These are phyloP conservation scores for Bubalus kerabau DNA, from an alignment of 2,113 vertebrate species.

Conservation along the genomic window DNA sequence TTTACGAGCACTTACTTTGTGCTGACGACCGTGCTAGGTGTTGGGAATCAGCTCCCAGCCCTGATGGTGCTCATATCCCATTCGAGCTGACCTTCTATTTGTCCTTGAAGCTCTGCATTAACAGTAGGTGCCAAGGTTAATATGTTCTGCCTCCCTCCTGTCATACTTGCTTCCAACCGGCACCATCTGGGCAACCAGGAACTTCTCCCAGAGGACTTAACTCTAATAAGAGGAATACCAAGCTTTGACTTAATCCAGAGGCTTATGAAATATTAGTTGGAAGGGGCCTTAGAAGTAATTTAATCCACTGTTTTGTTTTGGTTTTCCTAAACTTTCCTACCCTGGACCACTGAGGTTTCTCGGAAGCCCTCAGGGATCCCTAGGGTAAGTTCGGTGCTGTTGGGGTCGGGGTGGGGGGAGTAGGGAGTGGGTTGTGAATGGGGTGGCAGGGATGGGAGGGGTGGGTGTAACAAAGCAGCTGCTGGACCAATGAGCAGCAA, in stretches of 20 bases:
- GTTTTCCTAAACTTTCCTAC: not conserved
- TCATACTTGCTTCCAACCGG: not conserved
- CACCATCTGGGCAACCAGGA: not conserved
- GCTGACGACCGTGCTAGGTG: fast-evolving
- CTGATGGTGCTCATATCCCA: not conserved
- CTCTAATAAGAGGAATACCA: not conserved
- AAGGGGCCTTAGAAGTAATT: not conserved
- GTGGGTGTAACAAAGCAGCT: fast-evolving
- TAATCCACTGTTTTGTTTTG: not conserved
- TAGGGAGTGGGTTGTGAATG: not conserved
- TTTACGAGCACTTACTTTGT: not conserved
- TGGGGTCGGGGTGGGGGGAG: not conserved
- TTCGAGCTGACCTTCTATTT: not conserved
- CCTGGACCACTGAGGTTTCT: not conserved
- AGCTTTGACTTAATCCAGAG: not conserved
- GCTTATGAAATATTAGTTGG: not conserved
- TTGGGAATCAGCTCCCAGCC: fast-evolving
- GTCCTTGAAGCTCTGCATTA: not conserved
- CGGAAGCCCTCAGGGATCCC: fast-evolving
- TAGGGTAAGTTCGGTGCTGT: not conserved
- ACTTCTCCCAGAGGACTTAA: not conserved
- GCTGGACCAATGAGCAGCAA: fast-evolving
- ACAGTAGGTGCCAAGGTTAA: not conserved
- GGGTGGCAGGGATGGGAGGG: not conserved
- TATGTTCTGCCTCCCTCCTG: not conserved